phyloP scores from a whole-genome alignment of 2,113 vertebrate genomes.

The Pitta sordida region DNA sequence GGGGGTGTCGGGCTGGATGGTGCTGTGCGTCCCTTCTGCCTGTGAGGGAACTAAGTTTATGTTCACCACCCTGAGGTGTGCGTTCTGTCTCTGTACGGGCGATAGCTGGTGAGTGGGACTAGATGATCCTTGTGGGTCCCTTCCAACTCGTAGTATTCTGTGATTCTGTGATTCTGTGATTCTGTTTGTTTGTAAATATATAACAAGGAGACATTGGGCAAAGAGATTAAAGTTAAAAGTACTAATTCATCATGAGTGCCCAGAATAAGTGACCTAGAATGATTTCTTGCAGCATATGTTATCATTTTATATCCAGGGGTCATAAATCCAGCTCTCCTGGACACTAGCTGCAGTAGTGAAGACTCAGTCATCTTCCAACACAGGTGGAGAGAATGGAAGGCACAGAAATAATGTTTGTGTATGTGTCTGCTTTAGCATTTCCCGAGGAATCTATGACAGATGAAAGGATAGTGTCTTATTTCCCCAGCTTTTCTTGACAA shows the following conservation, averaged over 20 bases:
- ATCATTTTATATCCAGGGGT: neutral
- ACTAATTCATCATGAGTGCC: accelerated
- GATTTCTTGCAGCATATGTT: neutral
- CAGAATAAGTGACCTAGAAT: neutral
- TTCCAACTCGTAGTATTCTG: too few relatives aligned
- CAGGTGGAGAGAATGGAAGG: neutral
- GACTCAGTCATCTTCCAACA: neutral
- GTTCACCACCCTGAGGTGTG: too few relatives aligned
- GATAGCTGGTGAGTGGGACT: too few relatives aligned
- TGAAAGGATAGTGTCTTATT: neutral
- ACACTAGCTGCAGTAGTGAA: neutral
- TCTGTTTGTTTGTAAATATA: neutral
- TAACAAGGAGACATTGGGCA: neutral
- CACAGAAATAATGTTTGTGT: neutral
- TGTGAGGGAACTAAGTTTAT: too few relatives aligned
- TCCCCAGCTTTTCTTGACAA: neutral
- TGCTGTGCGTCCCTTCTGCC: too few relatives aligned
- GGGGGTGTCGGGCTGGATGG: too few relatives aligned
- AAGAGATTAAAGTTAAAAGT: neutral
- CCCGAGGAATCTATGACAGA: neutral
- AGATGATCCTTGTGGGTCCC: too few relatives aligned
- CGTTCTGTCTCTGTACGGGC: too few relatives aligned
- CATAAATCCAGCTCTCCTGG: neutral
- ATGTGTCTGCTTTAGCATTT: neutral
- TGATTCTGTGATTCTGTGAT: too few relatives aligned